These are phyloP conservation scores for Enteromius argenteus DNA, from an alignment of 2,797 vertebrate genomes.

Conservation along the genomic window DNA sequence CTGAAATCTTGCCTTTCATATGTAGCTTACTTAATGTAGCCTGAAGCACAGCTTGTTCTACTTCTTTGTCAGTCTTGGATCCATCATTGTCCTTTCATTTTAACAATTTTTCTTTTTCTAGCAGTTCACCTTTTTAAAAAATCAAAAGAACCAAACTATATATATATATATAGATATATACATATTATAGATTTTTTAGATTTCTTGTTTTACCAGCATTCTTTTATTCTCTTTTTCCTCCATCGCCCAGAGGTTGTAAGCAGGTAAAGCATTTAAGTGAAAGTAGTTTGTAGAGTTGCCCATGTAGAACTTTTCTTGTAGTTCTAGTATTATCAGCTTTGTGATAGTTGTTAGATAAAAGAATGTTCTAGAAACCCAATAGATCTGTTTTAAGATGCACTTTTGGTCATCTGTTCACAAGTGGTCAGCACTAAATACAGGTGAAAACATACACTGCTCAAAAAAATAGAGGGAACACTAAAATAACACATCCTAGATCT, in stretches of 20 bases:
- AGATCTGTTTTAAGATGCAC: not conserved
- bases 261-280: slow-evolving; percentile 4
- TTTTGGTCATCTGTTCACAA: not conserved
- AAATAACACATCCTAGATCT: no score
- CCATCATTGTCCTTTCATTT: not conserved
- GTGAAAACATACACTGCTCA: not conserved
- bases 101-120: not conserved
- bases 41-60: slow-evolving; percentile 2
- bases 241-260: not conserved
- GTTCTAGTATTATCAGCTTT: not conserved
- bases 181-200: not conserved
- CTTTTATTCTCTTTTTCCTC: not conserved
- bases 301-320: not conserved
- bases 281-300: not conserved
- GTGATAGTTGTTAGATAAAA: not conserved
- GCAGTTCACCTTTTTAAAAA: no score
- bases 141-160: no score
- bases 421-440: not conserved
- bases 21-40: slow-evolving; percentile 11
- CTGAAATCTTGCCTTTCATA: not conserved
- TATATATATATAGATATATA: no score
- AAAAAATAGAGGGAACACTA: no score
- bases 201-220: not conserved
- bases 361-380: not conserved
- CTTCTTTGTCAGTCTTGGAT: not conserved